These are phyloP conservation scores for Clarias gariepinus DNA, from an alignment of 2,113 vertebrate genomes.

Conservation along the genomic window DNA sequence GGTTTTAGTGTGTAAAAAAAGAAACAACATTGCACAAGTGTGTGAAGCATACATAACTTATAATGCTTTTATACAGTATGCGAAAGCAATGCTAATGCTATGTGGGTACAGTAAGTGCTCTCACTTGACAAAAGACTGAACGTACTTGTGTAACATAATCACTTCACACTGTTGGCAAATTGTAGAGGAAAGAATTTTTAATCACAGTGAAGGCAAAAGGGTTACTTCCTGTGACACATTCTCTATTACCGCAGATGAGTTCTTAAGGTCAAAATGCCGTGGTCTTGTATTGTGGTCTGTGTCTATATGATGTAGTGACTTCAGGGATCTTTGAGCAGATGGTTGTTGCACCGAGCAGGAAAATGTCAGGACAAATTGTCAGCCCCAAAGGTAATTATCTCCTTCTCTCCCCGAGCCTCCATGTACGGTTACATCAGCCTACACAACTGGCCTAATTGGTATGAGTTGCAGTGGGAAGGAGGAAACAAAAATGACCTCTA, in stretches of 20 bases:
- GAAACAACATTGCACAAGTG: background rate
- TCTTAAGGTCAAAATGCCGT: conserved; percentile 71
- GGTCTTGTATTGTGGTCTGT: conserved; percentile 70
- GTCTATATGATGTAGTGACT: conserved; percentile 62
- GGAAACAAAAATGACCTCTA: conserved; percentile 52
- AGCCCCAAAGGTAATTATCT: conserved; percentile 69
- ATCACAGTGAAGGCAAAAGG: conserved; percentile 33
- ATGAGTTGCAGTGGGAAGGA: conserved; percentile 50
- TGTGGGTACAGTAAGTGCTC: background rate
- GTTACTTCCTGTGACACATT: conserved; percentile 33
- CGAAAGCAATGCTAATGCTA: conserved; percentile 14
- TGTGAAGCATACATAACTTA: conserved; percentile 5
- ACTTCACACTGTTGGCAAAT: background rate
- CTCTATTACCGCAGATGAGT: conserved; percentile 66
- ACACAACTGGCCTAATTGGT: conserved; percentile 54
- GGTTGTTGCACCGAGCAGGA: conserved; percentile 68
- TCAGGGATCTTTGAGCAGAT: conserved; percentile 76
- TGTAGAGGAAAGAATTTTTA: conserved; percentile 35
- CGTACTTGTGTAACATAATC: conserved; percentile 11
- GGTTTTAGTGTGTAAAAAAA: background rate
- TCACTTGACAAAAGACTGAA: conserved; percentile 16
- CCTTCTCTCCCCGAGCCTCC: conserved; percentile 46
- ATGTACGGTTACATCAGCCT: conserved; percentile 47
- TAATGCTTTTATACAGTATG: background rate
- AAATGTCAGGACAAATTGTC: conserved; percentile 77